phyloP scores from a whole-genome alignment of 2,888 invertebrate species.

The Drosophila aldrichi region DNA sequence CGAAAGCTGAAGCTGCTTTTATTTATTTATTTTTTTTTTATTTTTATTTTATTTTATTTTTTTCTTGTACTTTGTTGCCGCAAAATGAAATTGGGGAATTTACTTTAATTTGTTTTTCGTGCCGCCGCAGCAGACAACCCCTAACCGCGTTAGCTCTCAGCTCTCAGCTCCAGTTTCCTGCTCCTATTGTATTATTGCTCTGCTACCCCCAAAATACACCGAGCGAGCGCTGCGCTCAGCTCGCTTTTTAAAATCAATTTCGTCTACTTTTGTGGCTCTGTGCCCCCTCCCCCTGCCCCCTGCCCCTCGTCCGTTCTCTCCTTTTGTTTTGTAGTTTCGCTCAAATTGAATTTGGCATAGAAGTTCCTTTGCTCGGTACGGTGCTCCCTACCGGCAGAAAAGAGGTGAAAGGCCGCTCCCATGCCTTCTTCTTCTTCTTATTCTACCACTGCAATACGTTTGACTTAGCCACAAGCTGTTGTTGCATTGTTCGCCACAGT shows the following conservation, averaged over 20 bases:
- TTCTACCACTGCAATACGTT: conserved; percentile 64
- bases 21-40: conserved; percentile 20
- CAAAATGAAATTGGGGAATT: conserved; percentile 79
- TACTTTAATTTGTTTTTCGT: conserved; percentile 81
- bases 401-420: conserved; percentile 22
- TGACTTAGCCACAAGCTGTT: conserved; percentile 59
- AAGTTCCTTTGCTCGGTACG: conserved; percentile 33
- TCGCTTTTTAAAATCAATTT: conserved; percentile 79
- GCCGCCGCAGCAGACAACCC: conserved; percentile 67
- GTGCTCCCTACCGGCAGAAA: not conserved
- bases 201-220: conserved; percentile 19
- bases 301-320: not conserved
- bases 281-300: not conserved
- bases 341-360: conserved; percentile 77
- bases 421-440: conserved; percentile 30
- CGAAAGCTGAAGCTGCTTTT: conserved; percentile 57
- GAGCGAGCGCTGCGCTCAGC: conserved; percentile 33
- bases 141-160: conserved; percentile 28
- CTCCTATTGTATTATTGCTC: conserved; percentile 12
- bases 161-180: not conserved
- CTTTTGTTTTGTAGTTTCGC: conserved; percentile 74
- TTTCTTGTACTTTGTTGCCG: conserved; percentile 67
- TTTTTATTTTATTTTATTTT: not conserved
- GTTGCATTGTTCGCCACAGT: conserved; percentile 56
- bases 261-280: conserved; percentile 69